phyloP scores from a whole-genome alignment of 2,797 vertebrate species.

The Helostoma temminkii region DNA sequence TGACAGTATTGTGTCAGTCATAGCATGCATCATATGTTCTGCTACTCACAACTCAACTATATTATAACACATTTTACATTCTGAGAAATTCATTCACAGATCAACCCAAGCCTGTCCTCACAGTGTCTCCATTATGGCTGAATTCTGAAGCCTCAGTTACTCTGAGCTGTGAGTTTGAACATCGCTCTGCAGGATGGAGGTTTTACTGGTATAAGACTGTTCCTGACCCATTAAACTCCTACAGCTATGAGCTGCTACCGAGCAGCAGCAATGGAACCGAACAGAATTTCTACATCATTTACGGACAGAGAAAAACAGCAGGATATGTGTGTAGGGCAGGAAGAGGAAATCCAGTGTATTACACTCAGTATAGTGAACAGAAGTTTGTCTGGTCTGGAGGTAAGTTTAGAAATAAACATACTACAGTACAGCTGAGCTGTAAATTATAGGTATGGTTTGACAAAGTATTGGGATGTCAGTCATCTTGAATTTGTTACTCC shows the following conservation, averaged over 20 bases:
- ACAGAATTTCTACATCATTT: background rate
- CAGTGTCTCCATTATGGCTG: constrained; percentile 57
- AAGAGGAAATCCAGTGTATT: constrained; percentile 51
- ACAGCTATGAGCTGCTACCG: constrained; percentile 41
- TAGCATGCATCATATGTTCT: too few species aligned
- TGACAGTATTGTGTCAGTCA: background rate
- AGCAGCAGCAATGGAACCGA: constrained; percentile 7
- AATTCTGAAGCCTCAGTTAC: constrained; percentile 56
- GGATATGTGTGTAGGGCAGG: constrained; percentile 24
- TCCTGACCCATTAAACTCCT: background rate
- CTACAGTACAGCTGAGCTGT: too few species aligned
- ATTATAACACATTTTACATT: too few species aligned
- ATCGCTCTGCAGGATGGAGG: constrained; percentile 56
- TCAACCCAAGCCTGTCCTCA: constrained; percentile 26
- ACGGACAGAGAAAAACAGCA: background rate
- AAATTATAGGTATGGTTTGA: too few species aligned
- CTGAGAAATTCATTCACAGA: constrained; percentile 17
- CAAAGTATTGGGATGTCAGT: too few species aligned
- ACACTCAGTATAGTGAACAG: background rate
- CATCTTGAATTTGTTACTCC: too few species aligned
- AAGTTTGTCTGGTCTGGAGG: constrained; percentile 52
- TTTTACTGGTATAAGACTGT: constrained; percentile 62
- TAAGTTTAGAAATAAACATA: constrained; percentile 35
- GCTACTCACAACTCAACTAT: too few species aligned
- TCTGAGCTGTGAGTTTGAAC: constrained; percentile 33